Evolutionary conservation across 2,888 invertebrate genomes (phyloP).

Genomic region (Tachina grossa): DNA sequence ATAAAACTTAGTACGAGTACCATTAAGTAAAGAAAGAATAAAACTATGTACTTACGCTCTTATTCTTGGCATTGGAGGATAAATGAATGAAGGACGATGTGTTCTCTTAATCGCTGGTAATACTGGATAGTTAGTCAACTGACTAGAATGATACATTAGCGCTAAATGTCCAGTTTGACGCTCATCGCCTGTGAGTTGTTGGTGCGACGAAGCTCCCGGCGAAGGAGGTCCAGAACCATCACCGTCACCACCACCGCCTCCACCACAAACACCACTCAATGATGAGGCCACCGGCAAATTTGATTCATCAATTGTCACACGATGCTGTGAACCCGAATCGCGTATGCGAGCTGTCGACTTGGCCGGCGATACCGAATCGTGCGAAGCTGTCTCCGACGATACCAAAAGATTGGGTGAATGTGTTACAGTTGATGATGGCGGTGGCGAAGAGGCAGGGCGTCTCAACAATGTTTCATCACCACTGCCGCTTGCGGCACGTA

Average conservation of each 20-base stretch:
- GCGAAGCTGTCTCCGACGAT: constrained; percentile 89
- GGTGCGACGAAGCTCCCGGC: constrained; percentile 77
- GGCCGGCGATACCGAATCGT: constrained; percentile 85
- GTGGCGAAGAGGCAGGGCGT: constrained; percentile 72
- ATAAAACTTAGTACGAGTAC: neutral
- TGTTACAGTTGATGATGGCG: constrained; percentile 70
- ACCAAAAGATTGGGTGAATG: constrained; percentile 89
- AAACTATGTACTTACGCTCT: constrained; percentile 80
- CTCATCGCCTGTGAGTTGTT: constrained; percentile 76
- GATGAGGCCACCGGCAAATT: constrained; percentile 79
- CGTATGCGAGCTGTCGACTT: constrained; percentile 79
- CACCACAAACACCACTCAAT: constrained; percentile 76
- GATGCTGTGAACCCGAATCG: constrained; percentile 80
- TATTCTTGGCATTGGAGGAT: constrained; percentile 81
- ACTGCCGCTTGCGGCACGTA: constrained; percentile 68
- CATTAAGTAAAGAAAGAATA: neutral
- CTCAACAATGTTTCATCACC: constrained; percentile 70
- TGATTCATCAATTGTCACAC: constrained; percentile 82
- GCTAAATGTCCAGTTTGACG: constrained; percentile 80
- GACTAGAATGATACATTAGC: constrained; percentile 82
- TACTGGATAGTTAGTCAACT: constrained; percentile 81
- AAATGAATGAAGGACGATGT: constrained; percentile 81
- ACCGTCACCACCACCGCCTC: constrained; percentile 75
- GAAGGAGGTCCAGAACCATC: constrained; percentile 80
- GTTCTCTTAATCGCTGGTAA: constrained; percentile 82